Base-by-base conservation (phyloP, 2,888 invertebrate species). In the Dichetophora obliterata region DNA sequence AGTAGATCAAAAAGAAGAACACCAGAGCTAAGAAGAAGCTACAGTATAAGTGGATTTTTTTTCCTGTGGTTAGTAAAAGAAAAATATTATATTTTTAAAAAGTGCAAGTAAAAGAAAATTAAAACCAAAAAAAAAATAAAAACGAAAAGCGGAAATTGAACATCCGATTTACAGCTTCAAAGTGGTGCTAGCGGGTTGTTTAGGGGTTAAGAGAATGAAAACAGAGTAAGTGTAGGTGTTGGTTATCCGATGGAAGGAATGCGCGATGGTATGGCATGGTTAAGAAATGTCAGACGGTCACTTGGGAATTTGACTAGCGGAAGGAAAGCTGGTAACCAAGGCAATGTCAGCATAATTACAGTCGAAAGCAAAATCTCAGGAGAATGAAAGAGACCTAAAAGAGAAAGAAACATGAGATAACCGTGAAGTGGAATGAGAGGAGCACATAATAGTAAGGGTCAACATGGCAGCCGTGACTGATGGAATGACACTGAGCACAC, bases 261-360 rank as follows among this genome's bases (percentile, higher is more conserved):
- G 61, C 61, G 61, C 27, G 59, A 4, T 14, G 14, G 59, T 14
- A 19, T 54, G 54, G 22, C 19, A 65, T 24, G 61, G 19, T 48
- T 48, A 5, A 48, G 22, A 37, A 50, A 48, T 22, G n/a, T 48
- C 68, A 50, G 68, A 48, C 50, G 43, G 50, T 22, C 50, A 48
- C 68, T 22, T 11, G 48, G 24, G 24, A 24, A 65, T 37, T 65
- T 37, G 16, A 14, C 9, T 37, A 37, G 37, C 65, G n/a, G 14
- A 43, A 66, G 22, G 27, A 34, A 63, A 34, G 16, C 14, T 48
- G 63, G 54, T 34, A 34, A 52, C 73, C 54, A 72, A 5, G 27
- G 61, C 66, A 68, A 66, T 59, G 59, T 43, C 73, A 73, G 66
- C 75, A 78, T 82, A 79, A 74, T 74, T 74, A 52, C 65, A 52